phyloP scores from a whole-genome alignment of 2,888 invertebrate species.

The Palloptera scutellata region DNA sequence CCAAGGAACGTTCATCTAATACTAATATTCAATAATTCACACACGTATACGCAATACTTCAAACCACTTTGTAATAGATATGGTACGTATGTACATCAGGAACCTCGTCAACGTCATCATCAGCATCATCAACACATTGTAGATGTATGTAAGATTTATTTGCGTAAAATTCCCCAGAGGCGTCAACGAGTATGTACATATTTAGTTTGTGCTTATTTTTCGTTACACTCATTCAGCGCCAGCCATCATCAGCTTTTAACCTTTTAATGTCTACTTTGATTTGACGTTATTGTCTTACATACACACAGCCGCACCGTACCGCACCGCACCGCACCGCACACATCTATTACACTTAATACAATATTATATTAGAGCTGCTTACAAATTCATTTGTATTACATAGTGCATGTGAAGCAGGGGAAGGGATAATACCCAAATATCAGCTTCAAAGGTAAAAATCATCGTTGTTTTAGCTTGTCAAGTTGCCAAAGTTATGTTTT shows the following conservation, averaged over 20 bases:
- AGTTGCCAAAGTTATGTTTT: conserved; percentile 33
- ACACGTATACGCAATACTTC: conserved; percentile 14
- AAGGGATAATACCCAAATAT: too few relatives aligned
- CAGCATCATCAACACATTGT: conserved; percentile 18
- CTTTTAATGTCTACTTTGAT: conserved; percentile 32
- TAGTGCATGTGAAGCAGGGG: too few relatives aligned
- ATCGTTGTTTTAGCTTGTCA: conserved; percentile 17
- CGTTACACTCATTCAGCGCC: too few relatives aligned
- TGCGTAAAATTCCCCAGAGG: too few relatives aligned
- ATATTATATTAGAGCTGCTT: too few relatives aligned
- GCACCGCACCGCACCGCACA: neutral
- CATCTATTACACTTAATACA: neutral
- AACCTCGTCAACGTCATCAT: conserved; percentile 2
- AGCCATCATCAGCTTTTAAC: conserved; percentile 26
- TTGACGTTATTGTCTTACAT: conserved; percentile 25
- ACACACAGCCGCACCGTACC: neutral
- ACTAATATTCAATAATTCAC: conserved; percentile 34
- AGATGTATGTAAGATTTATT: too few relatives aligned
- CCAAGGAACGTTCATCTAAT: conserved; percentile 24
- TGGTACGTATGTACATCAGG: conserved; percentile 13
- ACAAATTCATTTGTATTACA: too few relatives aligned
- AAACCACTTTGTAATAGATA: conserved; percentile 1
- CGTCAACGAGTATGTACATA: too few relatives aligned
- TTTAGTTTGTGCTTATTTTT: too few relatives aligned
- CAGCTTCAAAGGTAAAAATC: too few relatives aligned